Percentiles rank a stretch among this genome's conserved stretches.
These are phyloP conservation scores for Pteropus alecto DNA, from an alignment of 2,113 vertebrate species.

Conservation along the genomic window DNA sequence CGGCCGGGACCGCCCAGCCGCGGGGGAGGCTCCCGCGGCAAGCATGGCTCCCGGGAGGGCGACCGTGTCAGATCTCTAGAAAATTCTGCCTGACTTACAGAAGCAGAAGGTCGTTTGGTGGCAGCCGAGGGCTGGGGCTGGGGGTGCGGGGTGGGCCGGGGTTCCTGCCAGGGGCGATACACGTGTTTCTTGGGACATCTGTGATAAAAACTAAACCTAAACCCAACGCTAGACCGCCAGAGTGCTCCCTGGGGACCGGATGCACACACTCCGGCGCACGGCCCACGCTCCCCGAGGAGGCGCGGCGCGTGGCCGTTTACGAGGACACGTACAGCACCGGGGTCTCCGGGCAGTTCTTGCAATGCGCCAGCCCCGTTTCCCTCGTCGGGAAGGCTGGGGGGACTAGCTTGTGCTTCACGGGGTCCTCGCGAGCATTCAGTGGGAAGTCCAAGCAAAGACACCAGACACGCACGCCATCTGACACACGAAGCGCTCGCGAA, in stretches of 20 bases:
- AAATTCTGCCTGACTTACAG: no score
- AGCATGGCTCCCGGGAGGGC: accelerated
- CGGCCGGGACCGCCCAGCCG: accelerated
- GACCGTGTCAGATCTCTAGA: no score
- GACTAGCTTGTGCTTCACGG: accelerated
- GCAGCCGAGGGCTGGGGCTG: background rate
- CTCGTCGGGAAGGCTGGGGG: background rate
- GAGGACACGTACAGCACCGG: accelerated
- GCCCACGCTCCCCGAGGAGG: accelerated
- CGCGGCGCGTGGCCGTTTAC: accelerated
- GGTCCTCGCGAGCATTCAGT: accelerated
- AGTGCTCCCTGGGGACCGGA: background rate
- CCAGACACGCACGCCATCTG: accelerated
- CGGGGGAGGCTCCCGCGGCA: background rate
- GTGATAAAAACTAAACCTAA: background rate
- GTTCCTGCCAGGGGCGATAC: background rate
- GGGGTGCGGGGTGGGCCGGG: background rate
- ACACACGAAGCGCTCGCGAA: accelerated
- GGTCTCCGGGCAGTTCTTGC: background rate
- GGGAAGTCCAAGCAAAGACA: no score
- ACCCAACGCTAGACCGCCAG: background rate
- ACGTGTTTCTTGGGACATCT: accelerated
- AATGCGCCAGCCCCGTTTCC: accelerated
- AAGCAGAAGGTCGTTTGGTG: background rate
- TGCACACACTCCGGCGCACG: background rate